Percentiles rank a stretch among this genome's conserved stretches.
These are phyloP conservation scores for Amblyraja radiata DNA, from an alignment of 2,797 vertebrate species.

Conservation along the genomic window DNA sequence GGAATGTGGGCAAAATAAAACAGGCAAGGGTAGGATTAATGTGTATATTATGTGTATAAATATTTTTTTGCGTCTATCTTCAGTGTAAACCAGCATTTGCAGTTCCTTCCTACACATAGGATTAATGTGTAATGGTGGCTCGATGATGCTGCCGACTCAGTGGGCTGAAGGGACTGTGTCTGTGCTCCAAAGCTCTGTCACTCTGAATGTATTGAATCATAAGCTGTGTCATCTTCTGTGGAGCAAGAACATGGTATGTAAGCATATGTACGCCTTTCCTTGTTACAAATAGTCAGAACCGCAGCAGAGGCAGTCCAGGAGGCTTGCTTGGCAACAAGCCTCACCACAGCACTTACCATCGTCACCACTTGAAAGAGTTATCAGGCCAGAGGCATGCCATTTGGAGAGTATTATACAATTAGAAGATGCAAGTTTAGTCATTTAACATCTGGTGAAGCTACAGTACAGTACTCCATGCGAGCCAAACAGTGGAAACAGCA, in stretches of 20 bases:
- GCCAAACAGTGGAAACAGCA: neutral
- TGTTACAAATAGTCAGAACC: conserved; percentile 27
- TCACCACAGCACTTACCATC: conserved; percentile 8
- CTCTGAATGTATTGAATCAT: neutral
- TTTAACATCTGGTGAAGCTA: conserved; percentile 26
- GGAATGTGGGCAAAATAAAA: no score
- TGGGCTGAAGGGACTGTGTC: no score
- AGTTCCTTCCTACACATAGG: no score
- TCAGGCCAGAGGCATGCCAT: neutral
- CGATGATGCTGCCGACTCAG: no score
- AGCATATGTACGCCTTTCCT: neutral
- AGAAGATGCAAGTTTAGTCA: neutral
- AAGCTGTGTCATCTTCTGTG: neutral
- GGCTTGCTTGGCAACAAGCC: neutral
- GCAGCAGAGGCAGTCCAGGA: conserved; percentile 29
- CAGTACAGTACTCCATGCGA: neutral
- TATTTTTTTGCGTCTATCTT: no score
- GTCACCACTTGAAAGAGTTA: neutral
- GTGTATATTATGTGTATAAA: no score
- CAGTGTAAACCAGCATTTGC: no score
- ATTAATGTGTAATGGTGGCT: no score
- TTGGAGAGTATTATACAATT: conserved; percentile 19
- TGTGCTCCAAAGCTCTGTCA: neutral
- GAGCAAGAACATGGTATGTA: neutral
- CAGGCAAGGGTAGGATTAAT: no score